Evolutionary conservation across 2,888 invertebrate genomes (phyloP).

Genomic region (Epinotia nisella): DNA sequence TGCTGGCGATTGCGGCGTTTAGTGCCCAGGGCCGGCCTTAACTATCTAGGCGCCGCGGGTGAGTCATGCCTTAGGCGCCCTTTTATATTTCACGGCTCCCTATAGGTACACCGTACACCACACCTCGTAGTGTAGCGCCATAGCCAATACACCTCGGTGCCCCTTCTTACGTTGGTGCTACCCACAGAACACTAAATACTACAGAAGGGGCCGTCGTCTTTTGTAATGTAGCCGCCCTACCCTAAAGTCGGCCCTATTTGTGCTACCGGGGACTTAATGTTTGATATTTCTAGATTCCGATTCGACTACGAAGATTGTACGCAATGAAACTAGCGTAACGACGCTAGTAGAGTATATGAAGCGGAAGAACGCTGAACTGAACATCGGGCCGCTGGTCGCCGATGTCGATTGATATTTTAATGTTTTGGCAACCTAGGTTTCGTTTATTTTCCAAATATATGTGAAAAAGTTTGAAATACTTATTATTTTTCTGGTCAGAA

Average conservation of each 20-base stretch:
- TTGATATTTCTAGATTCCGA: slow-evolving; percentile 53
- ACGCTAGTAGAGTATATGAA: slow-evolving; percentile 65
- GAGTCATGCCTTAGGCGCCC: too few relatives aligned
- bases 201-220: too few relatives aligned
- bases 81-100: too few relatives aligned
- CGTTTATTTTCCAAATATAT: slow-evolving; percentile 54
- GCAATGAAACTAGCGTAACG: slow-evolving; percentile 67
- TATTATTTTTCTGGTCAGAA: neutral
- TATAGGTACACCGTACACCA: too few relatives aligned
- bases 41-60: too few relatives aligned
- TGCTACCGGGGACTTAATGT: neutral
- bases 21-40: neutral
- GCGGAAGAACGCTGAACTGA: slow-evolving; percentile 59
- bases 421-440: slow-evolving; percentile 60
- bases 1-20: neutral
- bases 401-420: neutral
- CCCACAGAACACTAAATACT: too few relatives aligned
- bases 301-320: slow-evolving; percentile 56
- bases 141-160: too few relatives aligned
- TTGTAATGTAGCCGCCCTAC: too few relatives aligned
- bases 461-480: neutral
- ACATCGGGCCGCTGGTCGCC: slow-evolving; percentile 23
- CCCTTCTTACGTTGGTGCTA: too few relatives aligned
- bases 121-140: too few relatives aligned
- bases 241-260: too few relatives aligned